Evolutionary conservation across 2,888 invertebrate genomes (phyloP).

Genomic region (Epinotia nisella): DNA sequence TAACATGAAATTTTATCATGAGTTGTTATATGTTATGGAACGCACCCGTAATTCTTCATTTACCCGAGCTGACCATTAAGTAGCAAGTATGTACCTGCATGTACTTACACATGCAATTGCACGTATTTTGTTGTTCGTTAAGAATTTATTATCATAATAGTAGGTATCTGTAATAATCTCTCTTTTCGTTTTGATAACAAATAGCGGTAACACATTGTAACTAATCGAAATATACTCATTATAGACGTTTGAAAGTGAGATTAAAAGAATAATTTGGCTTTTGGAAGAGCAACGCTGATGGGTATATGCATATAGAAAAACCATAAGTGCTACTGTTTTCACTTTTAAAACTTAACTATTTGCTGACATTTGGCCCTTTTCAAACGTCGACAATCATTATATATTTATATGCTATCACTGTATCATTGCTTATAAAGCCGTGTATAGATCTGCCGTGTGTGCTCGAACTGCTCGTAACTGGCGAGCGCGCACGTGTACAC

Average conservation of each 20-base stretch:
- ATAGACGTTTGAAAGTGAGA: slow-evolving; percentile 5
- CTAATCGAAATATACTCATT: background rate
- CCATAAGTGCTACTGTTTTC: background rate
- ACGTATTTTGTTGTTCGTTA: slow-evolving; percentile 29
- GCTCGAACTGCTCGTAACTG: too few relatives aligned
- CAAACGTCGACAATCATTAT: slow-evolving; percentile 15
- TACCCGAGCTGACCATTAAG: background rate
- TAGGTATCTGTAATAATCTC: slow-evolving; percentile 23
- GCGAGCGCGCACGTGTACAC: background rate
- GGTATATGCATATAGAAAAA: background rate
- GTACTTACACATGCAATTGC: slow-evolving; percentile 12
- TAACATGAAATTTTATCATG: too few relatives aligned
- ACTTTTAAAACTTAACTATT: background rate
- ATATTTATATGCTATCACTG: too few relatives aligned
- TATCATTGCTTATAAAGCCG: slow-evolving; percentile 29
- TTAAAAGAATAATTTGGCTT: background rate
- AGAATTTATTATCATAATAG: background rate
- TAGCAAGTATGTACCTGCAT: slow-evolving; percentile 23
- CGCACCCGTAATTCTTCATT: slow-evolving; percentile 6
- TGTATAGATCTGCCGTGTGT: background rate
- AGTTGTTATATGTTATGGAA: too few relatives aligned
- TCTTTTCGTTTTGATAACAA: slow-evolving; percentile 22
- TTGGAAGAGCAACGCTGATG: background rate
- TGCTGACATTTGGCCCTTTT: background rate
- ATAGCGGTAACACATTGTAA: slow-evolving; percentile 4